Evolutionary conservation across 2,888 invertebrate genomes (phyloP), one percentile per base, ranked within the genome.

Genomic region (Pterostichus niger): DNA sequence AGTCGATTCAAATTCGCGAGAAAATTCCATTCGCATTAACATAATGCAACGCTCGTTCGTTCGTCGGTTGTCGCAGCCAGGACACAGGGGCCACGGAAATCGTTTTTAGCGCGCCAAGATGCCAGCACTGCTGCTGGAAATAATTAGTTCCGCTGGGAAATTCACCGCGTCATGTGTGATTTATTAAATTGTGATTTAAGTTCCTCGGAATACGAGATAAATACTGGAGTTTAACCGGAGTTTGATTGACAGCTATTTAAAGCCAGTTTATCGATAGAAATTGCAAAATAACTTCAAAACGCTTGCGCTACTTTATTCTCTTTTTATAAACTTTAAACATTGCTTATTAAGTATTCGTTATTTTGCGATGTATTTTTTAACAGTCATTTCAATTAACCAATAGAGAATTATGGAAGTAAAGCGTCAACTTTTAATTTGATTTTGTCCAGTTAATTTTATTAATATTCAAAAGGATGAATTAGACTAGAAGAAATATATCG

Each of bases 81-180:
- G 17, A 56, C 17, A 15, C 5, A 17, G 9, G 13, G 17, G 6
- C 33, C 31, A 10, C 10, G 75, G 52, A 52, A 75, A 75, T 52
- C 75, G 75, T 75, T 75, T 17, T 75, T 5, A 64, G 64, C 64
- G 17, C 49, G 52, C 11, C 17, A 46, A 75, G 75, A 24, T 75
- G 75, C 44, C 49, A 10, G 75, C 13, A 24, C 33, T 31, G 52
- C 73, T 75, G 75, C 52, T 75, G 75, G 75, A 75, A 75, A 75
- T 75, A 75, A 75, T 75, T 75, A 75, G 75, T 52, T 75, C 77
- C 40, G 9, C 56, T 54, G 77, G 77, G 54, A 56, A 77, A 77
- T 77, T 77, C 56, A 56, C 24, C 52, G 75, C 75, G 75, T 75
- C 75, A 44, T 75, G 54, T 40, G 68, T 71, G 68, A 71, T 71